Percentiles rank a stretch among this genome's conserved stretches.
These are phyloP conservation scores for Yasuhikotakia modesta DNA, from an alignment of 2,797 vertebrate species.

Conservation along the genomic window DNA sequence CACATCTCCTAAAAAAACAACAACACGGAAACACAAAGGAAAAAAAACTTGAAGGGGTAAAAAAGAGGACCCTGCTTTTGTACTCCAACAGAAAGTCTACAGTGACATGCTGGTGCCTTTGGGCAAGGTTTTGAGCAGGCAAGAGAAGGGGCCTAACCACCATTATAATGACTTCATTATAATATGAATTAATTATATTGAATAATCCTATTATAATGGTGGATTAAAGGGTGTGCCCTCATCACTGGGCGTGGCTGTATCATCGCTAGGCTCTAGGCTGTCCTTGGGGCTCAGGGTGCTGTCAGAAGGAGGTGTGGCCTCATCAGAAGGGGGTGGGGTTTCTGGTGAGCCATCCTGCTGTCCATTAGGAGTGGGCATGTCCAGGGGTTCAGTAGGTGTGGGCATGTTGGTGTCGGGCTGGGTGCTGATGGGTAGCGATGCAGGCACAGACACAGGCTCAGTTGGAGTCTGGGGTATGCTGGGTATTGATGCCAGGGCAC, in stretches of 20 bases:
- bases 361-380: constrained; percentile 68
- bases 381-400: constrained; percentile 46
- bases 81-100: constrained; percentile 38
- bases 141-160: constrained; percentile 5
- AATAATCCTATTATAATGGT: constrained; percentile 69
- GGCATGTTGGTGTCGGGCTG: constrained; percentile 44
- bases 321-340: constrained; percentile 60
- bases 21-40: constrained; percentile 27
- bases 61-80: constrained; percentile 43
- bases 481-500: constrained; percentile 59
- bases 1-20: constrained; percentile 28
- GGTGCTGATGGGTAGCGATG: constrained; percentile 43
- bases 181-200: no score
- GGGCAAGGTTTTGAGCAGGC: constrained; percentile 42
- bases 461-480: constrained; percentile 46
- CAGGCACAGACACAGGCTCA: constrained; percentile 1
- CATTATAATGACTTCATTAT: neutral
- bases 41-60: constrained; percentile 45
- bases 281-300: constrained; percentile 78
- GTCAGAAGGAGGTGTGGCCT: constrained; percentile 70
- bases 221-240: constrained; percentile 73
- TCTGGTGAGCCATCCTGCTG: constrained; percentile 67
- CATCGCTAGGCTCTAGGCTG: constrained; percentile 78
- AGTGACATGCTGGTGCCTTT: constrained; percentile 45
- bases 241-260: constrained; percentile 75